These are phyloP conservation scores for Chroicocephalus ridibundus DNA, from an alignment of 2,113 vertebrate species.

Conservation along the genomic window DNA sequence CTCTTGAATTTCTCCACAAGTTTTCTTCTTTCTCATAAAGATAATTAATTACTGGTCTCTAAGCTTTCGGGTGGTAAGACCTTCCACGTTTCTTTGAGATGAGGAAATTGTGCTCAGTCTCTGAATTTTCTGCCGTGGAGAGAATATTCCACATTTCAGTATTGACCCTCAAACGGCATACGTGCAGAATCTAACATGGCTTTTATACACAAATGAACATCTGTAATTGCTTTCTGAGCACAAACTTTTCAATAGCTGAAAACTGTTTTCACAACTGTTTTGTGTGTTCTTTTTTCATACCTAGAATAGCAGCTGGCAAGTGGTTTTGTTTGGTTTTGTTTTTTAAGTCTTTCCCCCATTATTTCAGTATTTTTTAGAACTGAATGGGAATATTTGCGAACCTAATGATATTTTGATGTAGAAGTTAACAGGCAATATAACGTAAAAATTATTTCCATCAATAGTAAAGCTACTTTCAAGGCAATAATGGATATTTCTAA, in stretches of 20 bases:
- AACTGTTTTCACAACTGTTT: neutral
- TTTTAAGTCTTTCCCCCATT: neutral
- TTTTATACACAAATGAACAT: neutral
- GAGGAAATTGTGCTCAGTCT: neutral
- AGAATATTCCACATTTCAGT: neutral
- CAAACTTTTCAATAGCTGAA: neutral
- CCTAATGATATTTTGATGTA: neutral
- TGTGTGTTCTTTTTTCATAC: neutral
- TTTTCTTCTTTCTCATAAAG: neutral
- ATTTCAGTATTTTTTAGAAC: neutral
- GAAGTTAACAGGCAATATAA: neutral
- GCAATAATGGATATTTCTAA: neutral
- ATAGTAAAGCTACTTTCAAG: neutral
- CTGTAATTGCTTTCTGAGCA: neutral
- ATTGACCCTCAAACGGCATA: neutral
- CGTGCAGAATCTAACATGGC: neutral
- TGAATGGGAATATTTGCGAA: neutral
- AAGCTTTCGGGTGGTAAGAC: neutral
- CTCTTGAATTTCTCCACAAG: neutral
- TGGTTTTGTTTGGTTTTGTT: neutral
- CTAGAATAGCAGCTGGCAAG: neutral
- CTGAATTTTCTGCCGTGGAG: neutral
- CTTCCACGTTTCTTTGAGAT: neutral
- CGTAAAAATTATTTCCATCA: neutral
- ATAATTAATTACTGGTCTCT: neutral